These are phyloP conservation scores for Tor tambroides DNA, from an alignment of 2,113 vertebrate species.

Conservation along the genomic window DNA sequence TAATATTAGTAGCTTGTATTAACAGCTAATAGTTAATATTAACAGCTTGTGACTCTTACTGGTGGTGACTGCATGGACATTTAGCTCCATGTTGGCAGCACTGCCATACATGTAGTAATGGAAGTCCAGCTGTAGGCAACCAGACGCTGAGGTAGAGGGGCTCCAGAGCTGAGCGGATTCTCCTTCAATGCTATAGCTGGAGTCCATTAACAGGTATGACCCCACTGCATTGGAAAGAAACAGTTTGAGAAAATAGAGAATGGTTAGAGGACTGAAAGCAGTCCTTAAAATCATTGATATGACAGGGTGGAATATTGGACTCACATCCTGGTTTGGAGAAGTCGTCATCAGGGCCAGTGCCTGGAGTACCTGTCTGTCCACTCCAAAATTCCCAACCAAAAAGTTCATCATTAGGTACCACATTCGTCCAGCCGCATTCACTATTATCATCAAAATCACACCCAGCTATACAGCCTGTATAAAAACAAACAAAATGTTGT, in stretches of 20 bases:
- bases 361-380: conserved; percentile 58
- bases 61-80: conserved; percentile 64
- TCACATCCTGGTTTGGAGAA: conserved; percentile 83
- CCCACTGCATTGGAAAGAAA: conserved; percentile 69
- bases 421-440: conserved; percentile 75
- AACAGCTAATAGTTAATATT: too few relatives aligned
- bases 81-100: conserved; percentile 72
- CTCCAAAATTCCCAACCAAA: conserved; percentile 67
- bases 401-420: neutral
- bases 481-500: neutral
- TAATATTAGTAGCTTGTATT: too few relatives aligned
- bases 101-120: conserved; percentile 77
- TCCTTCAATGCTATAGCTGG: conserved; percentile 24
- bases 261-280: neutral
- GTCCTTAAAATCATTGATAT: neutral
- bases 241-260: neutral
- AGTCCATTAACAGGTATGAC: conserved; percentile 79
- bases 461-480: conserved; percentile 71
- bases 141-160: conserved; percentile 60
- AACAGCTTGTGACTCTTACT: conserved; percentile 63
- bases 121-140: conserved; percentile 80
- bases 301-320: conserved; percentile 26
- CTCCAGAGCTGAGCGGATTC: conserved; percentile 71
- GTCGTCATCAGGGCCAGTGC: conserved; percentile 79
- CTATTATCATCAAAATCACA: conserved; percentile 78